Conservation (phyloP, 92 coral and sea anemone species). For the Metridium senile region DNA sequence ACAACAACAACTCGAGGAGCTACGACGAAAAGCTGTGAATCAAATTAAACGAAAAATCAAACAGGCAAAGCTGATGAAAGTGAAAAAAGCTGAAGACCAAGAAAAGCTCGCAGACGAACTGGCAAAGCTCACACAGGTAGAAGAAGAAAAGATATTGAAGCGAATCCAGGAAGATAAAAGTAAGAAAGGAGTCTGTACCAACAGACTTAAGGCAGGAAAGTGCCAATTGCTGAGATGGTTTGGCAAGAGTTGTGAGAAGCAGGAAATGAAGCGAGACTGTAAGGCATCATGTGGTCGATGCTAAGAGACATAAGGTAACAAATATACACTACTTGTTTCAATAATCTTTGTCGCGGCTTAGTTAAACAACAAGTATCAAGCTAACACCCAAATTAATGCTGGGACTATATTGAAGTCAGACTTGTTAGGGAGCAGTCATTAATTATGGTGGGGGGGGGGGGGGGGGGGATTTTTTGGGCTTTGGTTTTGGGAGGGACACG, state of each 20-base stretch:
- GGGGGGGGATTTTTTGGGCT: too few relatives aligned
- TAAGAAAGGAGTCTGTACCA: conserved; percentile 13
- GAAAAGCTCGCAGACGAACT: conserved; percentile 11
- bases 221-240: conserved; percentile 37
- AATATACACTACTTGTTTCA: background rate
- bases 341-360: too few relatives aligned
- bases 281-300: conserved; percentile 34
- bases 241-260: conserved; percentile 15
- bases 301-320: background rate
- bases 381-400: too few relatives aligned
- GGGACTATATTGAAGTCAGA: too few relatives aligned
- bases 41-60: background rate
- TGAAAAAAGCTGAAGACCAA: background rate
- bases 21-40: conserved; percentile 1
- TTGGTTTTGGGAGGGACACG: too few relatives aligned
- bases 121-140: conserved; percentile 6
- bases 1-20: background rate
- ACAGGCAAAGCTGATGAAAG: background rate
- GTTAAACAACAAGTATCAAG: too few relatives aligned
- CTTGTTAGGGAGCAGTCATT: too few relatives aligned
- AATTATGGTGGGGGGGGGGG: too few relatives aligned
- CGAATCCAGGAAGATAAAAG: background rate
- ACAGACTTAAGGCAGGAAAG: conserved; percentile 16
- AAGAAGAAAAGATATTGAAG: background rate
- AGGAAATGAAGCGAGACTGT: conserved; percentile 27